These are phyloP conservation scores for Periparus ater DNA, from an alignment of 2,797 vertebrate genomes.

Conservation along the genomic window DNA sequence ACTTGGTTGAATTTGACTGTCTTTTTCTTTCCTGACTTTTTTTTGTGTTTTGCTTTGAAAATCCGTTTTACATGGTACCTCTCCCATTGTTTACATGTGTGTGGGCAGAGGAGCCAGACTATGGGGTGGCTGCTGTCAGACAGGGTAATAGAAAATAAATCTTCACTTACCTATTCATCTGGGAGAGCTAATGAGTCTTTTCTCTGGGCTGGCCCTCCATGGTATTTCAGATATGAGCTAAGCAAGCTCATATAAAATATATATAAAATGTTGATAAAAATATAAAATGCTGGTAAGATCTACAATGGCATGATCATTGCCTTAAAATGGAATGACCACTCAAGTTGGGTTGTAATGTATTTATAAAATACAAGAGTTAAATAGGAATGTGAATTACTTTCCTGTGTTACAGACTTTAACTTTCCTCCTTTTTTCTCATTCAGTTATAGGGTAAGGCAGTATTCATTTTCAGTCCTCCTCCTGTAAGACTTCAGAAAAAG, in stretches of 20 bases:
- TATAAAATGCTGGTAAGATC: not conserved
- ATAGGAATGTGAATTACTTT: not conserved
- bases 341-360: not conserved
- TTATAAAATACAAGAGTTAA: not conserved
- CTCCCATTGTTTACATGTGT: conserved; percentile 62
- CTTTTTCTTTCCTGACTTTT: conserved; percentile 1
- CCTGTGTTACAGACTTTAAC: not conserved
- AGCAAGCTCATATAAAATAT: not conserved
- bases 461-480: not conserved
- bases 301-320: not conserved
- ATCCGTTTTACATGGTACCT: conserved; percentile 31
- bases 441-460: not conserved
- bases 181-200: not conserved
- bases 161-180: not conserved
- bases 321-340: not conserved
- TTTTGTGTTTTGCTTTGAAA: conserved; percentile 42
- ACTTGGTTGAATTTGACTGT: not conserved
- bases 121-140: conserved; percentile 29
- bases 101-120: conserved; percentile 59
- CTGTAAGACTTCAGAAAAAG: not conserved
- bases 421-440: not conserved
- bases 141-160: not conserved
- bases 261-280: not conserved
- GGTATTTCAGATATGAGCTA: not conserved
- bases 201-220: not conserved